Base-by-base conservation (phyloP, 1,140 invertebrate genomes). In the Hetaerina americana region DNA sequence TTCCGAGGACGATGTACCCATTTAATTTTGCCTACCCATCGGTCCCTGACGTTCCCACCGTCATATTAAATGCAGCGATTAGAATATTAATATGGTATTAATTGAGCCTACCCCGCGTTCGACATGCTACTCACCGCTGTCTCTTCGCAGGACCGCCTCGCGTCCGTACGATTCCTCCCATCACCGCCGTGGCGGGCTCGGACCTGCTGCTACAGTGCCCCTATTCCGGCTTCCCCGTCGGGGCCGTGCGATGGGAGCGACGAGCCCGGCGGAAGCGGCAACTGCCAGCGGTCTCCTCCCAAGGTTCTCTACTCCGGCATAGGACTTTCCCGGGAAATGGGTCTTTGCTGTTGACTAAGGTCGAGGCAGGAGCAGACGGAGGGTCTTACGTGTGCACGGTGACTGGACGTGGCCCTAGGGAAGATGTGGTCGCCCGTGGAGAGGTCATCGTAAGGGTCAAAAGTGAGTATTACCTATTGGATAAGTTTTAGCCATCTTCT, bases 111-210 rank as follows among this genome's bases (percentile, higher is more conserved):
- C n/a, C n/a, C n/a, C n/a, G n/a, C n/a, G n/a, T n/a, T n/a, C n/a
- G n/a, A n/a, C n/a, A n/a, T n/a, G n/a, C n/a, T n/a, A n/a, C n/a
- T 12, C 69, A 25, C n/a, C n/a, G n/a, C n/a, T n/a, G n/a, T n/a
- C n/a, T n/a, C 26, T 73, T 70, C 67, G 27, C 68, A 85, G 85
- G 85, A 28, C 79, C 81, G 6, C 84, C 84, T 0, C 82, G 80
- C 72, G 81, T 86, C 12, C 77, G 84, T 28, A 77, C 78, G 5
- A 84, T 86, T 80, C 77, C 78, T 0, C 82, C 84, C 27, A 75
- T 85, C n/a, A 85, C 84, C n/a, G 84, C 82, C 0, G 81, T 85
- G 27, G 82, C 85, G 5, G 83, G 83, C 27, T 78, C 82, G 71
- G 75, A 77, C 27, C 74, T 86, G 25, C 76, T 78, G 18, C 76